Conservation (phyloP, 2,888 invertebrate genomes). For the Apamea epomidion region DNA sequence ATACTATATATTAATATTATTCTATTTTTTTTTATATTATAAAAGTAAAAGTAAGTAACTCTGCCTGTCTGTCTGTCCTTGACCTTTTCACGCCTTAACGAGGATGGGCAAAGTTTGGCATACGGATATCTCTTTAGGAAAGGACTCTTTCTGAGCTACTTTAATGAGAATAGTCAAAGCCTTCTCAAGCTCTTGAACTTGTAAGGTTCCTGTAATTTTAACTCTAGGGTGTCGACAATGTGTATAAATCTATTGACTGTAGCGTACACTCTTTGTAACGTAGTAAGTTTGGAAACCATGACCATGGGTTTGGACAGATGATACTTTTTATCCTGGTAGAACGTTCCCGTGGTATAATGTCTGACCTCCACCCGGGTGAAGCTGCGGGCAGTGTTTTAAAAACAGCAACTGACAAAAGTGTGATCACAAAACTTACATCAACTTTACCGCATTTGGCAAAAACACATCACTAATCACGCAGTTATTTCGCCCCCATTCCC, state of each 20-base stretch:
- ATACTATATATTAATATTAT: background rate
- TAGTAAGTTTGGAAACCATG: too few species aligned
- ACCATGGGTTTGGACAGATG: background rate
- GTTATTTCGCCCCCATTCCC: slow-evolving; percentile 46
- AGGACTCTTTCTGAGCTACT: too few species aligned
- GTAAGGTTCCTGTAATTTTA: too few species aligned
- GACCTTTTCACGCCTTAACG: background rate
- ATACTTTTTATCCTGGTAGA: background rate
- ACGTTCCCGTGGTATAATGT: too few species aligned
- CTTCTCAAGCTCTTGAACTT: too few species aligned
- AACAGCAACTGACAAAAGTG: background rate
- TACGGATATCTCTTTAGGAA: too few species aligned
- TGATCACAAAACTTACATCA: background rate
- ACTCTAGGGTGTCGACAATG: too few species aligned
- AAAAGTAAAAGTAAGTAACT: background rate
- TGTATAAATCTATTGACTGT: too few species aligned
- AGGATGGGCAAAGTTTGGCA: background rate
- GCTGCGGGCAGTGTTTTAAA: background rate
- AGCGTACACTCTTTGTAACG: too few species aligned
- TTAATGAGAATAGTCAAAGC: too few species aligned
- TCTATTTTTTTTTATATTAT: background rate
- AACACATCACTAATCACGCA: slow-evolving; percentile 44
- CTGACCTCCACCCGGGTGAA: background rate
- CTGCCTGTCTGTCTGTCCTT: background rate
- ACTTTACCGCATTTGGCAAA: slow-evolving; percentile 15